phyloP scores from a whole-genome alignment of 2,797 vertebrate genomes.

The Pseudocheirus occidentalis region DNA sequence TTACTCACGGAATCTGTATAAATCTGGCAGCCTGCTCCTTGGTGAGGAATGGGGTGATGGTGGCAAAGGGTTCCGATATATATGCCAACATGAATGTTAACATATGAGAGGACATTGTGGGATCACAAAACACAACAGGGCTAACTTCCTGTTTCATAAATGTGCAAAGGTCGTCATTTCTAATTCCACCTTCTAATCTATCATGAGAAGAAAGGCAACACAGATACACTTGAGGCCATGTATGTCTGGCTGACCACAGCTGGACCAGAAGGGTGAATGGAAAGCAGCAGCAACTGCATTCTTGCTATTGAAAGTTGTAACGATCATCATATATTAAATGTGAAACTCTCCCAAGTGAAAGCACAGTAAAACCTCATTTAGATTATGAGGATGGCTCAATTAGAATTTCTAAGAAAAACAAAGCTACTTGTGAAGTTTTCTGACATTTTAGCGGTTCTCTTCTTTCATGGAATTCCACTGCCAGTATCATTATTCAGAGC shows the following conservation, averaged over 20 bases:
- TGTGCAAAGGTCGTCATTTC: not conserved
- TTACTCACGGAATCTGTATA: not conserved
- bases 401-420: not conserved
- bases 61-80: not conserved
- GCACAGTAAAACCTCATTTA: not conserved
- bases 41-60: not conserved
- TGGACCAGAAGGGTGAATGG: not conserved
- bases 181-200: not conserved
- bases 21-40: not conserved
- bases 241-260: not conserved
- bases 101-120: not conserved
- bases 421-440: not conserved
- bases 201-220: not conserved
- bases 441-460: not conserved
- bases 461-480: not conserved
- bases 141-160: not conserved
- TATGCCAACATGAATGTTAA: not conserved
- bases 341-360: not conserved
- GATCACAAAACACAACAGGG: not conserved
- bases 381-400: not conserved
- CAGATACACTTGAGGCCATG: not conserved
- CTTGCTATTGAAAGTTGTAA: not conserved
- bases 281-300: not conserved
- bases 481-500: not conserved
- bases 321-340: not conserved